Evolutionary conservation across 2,797 vertebrate genomes (phyloP), one percentile per base, ranked within the genome.

Genomic region (Enteromius viviparus): DNA sequence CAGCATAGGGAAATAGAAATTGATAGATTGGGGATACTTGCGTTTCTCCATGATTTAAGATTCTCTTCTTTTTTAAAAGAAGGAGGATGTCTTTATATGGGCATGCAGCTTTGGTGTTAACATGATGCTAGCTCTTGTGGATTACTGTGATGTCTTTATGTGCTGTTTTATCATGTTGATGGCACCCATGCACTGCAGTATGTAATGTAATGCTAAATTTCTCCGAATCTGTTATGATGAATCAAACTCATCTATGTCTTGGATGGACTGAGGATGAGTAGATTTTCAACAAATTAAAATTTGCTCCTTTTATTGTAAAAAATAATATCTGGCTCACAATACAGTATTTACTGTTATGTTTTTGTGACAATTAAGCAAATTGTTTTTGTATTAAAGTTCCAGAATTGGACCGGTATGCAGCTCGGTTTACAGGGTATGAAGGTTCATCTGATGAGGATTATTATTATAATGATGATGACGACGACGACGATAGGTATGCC

Each of bases 401-500:
- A 80, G 62, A 34, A 40, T 9, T 85, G 9, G 47, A 77, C 51
- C 34, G 19, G 40, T 29, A 11, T 29, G 49, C 12, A 7, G 66
- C 87, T n/a, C 85, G 83, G 0, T 14, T 71, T 32, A 37, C 68
- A 8, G 19, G 85, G 21, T 84, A 89, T 1, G 66, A 87, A 0
- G 90, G 89, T 19, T 92, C 87, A 86, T 90, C 90, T 19, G 84
- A 90, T 9, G 77, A 87, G 4, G 87, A 87, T 1, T 84, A 87
- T 2, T 84, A 89, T 58, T 11, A n/a, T n/a, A n/a, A 58, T 0
- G 81, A 91, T 0, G 65, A 91, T 14, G 75, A 87, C 0, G 86
- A 89, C 0, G 80, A 86, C 0, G 84, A 87, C 0, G 80, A 90
- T 0, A 68, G 66, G 9, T 82, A 80, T 62, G 26, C 21, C 8